phyloP scores from a whole-genome alignment of 2,113 vertebrate species.

The Phodopus roborovskii region DNA sequence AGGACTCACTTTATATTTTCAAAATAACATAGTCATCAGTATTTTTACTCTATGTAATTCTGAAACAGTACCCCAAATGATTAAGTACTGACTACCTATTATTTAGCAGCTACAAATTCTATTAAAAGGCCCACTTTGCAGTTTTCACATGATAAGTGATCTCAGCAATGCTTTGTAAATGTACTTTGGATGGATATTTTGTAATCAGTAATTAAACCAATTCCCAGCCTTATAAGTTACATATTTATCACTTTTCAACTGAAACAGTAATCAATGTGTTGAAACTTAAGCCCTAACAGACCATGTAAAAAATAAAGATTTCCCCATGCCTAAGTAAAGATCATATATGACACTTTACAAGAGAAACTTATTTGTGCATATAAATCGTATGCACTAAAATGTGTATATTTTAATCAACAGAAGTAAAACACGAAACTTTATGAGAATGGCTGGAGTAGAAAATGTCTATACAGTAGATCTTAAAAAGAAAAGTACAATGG shows the following conservation, averaged over 20 bases:
- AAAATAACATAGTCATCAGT: neutral
- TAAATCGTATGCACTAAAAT: slow-evolving; percentile 31
- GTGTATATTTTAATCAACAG: slow-evolving; percentile 20
- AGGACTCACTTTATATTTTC: neutral
- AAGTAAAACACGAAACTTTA: neutral
- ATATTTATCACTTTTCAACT: neutral
- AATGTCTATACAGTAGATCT: neutral
- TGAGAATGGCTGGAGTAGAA: slow-evolving; percentile 6
- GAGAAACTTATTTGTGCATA: neutral
- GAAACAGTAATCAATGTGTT: neutral
- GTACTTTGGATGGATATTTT: neutral
- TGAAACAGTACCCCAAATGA: slow-evolving; percentile 31
- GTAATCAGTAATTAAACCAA: slow-evolving; percentile 29
- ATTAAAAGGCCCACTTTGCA: neutral
- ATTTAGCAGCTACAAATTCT: neutral
- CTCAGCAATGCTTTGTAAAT: slow-evolving; percentile 6
- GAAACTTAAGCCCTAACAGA: slow-evolving; percentile 10
- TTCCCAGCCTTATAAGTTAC: slow-evolving; percentile 5
- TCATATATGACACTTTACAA: neutral
- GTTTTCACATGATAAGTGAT: neutral
- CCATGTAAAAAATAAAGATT: neutral
- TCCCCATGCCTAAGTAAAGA: neutral
- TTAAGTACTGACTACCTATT: neutral
- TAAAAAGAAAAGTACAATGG: neutral
- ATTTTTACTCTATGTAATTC: slow-evolving; percentile 18